Evolutionary conservation across 2,113 vertebrate species (phyloP), one percentile per base, ranked within the genome.

Genomic region (Sebastes schlegelii): DNA sequence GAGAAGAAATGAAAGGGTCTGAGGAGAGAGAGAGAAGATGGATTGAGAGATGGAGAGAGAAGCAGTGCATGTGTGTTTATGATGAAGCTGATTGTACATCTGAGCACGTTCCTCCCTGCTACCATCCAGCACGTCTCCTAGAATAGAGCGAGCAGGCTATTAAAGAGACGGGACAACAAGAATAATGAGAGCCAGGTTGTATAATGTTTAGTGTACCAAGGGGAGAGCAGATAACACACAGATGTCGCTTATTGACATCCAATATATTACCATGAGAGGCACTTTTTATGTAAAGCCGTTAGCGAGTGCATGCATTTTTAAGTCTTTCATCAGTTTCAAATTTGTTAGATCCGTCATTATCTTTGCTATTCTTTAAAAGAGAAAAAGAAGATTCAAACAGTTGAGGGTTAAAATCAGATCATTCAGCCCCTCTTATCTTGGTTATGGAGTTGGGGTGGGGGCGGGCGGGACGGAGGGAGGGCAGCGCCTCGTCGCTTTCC

Each of bases 51-150:
- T 49, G 26, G 72, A 51, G 58, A 74, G 66, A 40, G 54, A 40
- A 34, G 26, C 5, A 43, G 14, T 1, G 5, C 54, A 4, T 19
- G 65, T 46, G 63, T 74, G 58, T n/a, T 54, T 1, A 4, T 57
- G 74, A 77, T 68, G 46, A 84, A 81, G 60, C 73, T 90, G 78
- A 87, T 83, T 87, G 84, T 81, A 72, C 72, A 72, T 85, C 81
- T 5, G 19, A 83, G 86, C 81, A 88, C 65, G 73, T 85, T 76
- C 57, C 80, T 77, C 54, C 21, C 65, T 54, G 77, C 67, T 80
- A 43, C 71, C 75, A 74, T 79, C 72, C 70, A 79, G 77, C 68
- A 70, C 78, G 45, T 76, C 81, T 89, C 82, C 85, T 46, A 68
- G 78, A 84, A 82, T 46, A 65, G 72, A 85, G 82, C 51, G 34